These are phyloP conservation scores for Psittacula derbiana DNA, from an alignment of 2,797 vertebrate genomes.

Conservation along the genomic window DNA sequence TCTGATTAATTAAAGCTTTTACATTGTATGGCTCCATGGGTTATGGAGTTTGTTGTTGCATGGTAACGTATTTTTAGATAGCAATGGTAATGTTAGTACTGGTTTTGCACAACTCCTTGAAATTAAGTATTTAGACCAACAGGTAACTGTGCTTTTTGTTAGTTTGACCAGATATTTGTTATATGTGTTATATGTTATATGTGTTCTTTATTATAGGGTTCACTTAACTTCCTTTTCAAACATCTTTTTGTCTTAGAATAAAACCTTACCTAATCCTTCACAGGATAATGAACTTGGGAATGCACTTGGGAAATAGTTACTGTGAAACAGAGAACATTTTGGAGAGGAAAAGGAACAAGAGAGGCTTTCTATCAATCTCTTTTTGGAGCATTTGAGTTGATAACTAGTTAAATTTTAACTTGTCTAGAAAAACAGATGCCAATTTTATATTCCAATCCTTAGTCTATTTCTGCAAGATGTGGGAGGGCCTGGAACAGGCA, in stretches of 20 bases:
- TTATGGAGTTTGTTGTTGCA: background rate
- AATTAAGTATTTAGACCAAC: background rate
- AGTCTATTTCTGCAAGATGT: constrained; percentile 36
- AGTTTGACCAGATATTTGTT: background rate
- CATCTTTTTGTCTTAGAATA: background rate
- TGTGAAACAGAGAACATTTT: background rate
- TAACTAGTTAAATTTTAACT: constrained; percentile 24
- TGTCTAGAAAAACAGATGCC: background rate
- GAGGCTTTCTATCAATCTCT: background rate
- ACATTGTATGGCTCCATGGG: background rate
- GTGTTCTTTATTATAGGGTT: background rate
- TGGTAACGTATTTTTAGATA: background rate
- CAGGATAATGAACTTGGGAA: background rate
- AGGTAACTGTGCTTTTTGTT: background rate
- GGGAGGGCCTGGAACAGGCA: constrained; percentile 47
- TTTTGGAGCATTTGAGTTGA: background rate
- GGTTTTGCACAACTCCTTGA: background rate
- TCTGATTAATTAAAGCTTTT: background rate
- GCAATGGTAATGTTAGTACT: background rate
- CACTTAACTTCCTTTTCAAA: background rate
- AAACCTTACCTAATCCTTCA: background rate
- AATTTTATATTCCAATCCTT: background rate
- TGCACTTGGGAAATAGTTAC: background rate
- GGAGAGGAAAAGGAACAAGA: background rate
- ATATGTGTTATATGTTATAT: too few relatives aligned